Conservation (phyloP, 2,888 invertebrate genomes). For the Malthinus seriepunctatus region DNA sequence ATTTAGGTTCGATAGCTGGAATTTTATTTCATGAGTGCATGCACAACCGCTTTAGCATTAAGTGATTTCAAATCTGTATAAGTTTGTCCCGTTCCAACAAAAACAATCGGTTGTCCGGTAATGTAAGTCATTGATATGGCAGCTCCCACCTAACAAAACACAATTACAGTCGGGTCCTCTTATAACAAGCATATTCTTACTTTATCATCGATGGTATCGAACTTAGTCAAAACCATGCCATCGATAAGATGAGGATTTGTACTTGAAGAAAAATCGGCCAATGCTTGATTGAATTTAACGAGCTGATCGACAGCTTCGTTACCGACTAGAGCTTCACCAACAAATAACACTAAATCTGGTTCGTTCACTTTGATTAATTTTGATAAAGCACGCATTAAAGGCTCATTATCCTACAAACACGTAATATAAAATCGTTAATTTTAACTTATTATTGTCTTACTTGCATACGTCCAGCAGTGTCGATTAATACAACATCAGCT, state of each 20-base stretch:
- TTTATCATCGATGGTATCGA: constrained; percentile 99
- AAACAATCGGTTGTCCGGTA: constrained; percentile 98
- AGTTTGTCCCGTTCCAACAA: constrained; percentile 99
- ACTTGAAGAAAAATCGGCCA: constrained; percentile 84
- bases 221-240: constrained; percentile 98
- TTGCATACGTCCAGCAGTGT: constrained; percentile 99
- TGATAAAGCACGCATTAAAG: constrained; percentile 95
- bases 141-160: constrained; percentile 72
- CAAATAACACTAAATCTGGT: constrained; percentile 98
- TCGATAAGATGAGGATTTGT: constrained; percentile 89
- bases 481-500: constrained; percentile 93
- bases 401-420: constrained; percentile 82
- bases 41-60: constrained; percentile 95
- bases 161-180: too few species aligned
- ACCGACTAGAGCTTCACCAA: constrained; percentile 99
- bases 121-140: constrained; percentile 99
- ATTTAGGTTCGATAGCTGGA: too few species aligned
- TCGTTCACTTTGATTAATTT: constrained; percentile 97
- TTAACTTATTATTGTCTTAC: constrained; percentile 30
- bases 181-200: too few species aligned
- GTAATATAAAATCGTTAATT: too few species aligned
- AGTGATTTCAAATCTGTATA: constrained; percentile 97
- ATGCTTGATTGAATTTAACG: constrained; percentile 96
- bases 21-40: constrained; percentile 88
- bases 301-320: constrained; percentile 99